Evolutionary conservation across 35 echinoderm and acorn worm genomes (phyloP).

Genomic region (Amphiura filiformis): DNA sequence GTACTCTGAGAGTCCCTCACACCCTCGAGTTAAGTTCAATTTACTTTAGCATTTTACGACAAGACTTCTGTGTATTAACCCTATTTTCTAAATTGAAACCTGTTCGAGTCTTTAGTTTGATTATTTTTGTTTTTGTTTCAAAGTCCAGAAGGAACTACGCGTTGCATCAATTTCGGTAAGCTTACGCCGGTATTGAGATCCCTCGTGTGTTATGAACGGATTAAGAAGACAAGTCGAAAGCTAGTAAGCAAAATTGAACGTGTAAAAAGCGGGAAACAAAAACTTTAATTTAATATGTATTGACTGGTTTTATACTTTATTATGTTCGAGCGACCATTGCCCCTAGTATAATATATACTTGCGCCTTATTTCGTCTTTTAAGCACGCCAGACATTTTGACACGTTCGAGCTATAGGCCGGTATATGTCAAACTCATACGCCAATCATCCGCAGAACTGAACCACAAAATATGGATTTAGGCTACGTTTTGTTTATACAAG

Average conservation of each 20-base stretch:
- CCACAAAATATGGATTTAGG: constrained; percentile 3
- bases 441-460: not conserved
- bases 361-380: not conserved
- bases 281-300: not conserved
- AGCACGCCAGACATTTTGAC: not conserved
- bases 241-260: not conserved
- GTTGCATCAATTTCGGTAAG: not conserved
- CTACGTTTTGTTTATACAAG: not conserved
- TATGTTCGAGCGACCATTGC: not conserved
- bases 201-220: not conserved
- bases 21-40: not conserved
- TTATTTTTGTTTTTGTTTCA: constrained; percentile 12
- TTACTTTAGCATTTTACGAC: not conserved
- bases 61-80: constrained; percentile 14
- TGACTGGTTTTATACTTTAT: constrained; percentile 1
- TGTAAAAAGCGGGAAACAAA: not conserved
- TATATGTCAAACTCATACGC: not conserved
- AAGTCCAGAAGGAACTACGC: not conserved
- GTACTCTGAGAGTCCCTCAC: not conserved
- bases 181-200: not conserved
- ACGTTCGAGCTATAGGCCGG: not conserved
- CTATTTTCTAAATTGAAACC: constrained; percentile 10
- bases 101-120: not conserved
- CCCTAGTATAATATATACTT: not conserved
- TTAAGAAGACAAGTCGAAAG: not conserved